phyloP scores from a whole-genome alignment of 2,888 invertebrate genomes.

The Cryptocephalus moraei region DNA sequence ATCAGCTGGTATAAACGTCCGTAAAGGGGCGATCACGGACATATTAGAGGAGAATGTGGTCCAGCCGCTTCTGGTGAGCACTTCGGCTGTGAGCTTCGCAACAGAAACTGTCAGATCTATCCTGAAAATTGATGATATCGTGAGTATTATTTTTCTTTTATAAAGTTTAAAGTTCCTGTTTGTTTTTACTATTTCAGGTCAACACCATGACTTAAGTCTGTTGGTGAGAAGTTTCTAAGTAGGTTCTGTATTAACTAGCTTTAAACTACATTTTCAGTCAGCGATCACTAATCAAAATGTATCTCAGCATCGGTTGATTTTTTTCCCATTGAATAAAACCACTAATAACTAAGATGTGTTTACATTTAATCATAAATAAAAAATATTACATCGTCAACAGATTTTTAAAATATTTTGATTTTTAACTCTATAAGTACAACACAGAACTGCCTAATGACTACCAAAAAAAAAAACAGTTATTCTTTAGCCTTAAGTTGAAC shows the following conservation, averaged over 20 bases:
- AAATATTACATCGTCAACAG: no score
- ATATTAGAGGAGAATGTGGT: conserved; percentile 95
- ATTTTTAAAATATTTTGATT: no score
- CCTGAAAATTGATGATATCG: conserved; percentile 98
- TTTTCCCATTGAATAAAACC: no score
- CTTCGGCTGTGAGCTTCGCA: conserved; percentile 85
- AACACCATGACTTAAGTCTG: conserved; percentile 41
- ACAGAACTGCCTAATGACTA: no score
- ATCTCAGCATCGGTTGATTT: no score
- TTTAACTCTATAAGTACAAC: no score
- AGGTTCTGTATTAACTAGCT: not conserved
- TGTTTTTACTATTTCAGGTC: conserved; percentile 37
- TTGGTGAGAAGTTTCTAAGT: not conserved
- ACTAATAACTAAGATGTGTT: no score
- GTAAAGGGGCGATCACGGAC: conserved; percentile 92
- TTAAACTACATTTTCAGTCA: not conserved
- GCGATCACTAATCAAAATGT: no score
- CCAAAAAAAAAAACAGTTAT: conserved; percentile 3
- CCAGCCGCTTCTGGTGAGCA: conserved; percentile 92
- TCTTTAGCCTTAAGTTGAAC: conserved; percentile 43
- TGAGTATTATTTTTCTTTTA: conserved; percentile 43
- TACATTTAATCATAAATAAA: no score
- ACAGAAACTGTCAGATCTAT: conserved; percentile 96
- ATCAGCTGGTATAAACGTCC: conserved; percentile 91
- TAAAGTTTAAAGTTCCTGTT: not conserved